Evolutionary conservation across 2,888 invertebrate species (phyloP).

Genomic region (Hetaerina titia): DNA sequence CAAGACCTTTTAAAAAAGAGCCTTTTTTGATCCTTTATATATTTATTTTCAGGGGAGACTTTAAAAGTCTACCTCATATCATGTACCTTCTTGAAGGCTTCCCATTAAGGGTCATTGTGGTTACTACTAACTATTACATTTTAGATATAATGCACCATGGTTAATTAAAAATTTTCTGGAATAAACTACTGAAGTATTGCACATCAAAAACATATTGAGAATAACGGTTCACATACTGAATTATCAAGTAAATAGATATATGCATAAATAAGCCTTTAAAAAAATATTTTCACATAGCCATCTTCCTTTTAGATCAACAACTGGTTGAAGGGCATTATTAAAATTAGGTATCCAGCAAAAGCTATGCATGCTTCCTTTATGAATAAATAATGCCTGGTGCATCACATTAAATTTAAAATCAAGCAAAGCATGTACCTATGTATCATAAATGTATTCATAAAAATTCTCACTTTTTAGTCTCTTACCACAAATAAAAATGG

Average conservation of each 20-base stretch:
- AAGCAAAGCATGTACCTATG: slow-evolving; percentile 37
- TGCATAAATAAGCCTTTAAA: neutral
- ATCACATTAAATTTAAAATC: neutral
- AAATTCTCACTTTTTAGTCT: neutral
- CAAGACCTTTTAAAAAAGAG: no score
- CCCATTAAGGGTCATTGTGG: no score
- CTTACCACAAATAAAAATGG: neutral
- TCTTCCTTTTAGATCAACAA: neutral
- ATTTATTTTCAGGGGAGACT: no score
- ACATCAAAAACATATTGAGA: neutral
- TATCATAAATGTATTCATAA: neutral
- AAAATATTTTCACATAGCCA: neutral
- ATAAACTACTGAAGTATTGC: neutral
- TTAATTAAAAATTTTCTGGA: no score
- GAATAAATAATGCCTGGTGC: neutral
- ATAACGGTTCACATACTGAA: neutral
- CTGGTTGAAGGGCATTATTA: neutral
- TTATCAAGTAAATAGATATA: neutral
- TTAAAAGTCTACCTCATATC: no score
- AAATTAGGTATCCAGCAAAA: slow-evolving; percentile 5
- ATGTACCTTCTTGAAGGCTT: no score
- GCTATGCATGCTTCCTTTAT: slow-evolving; percentile 34
- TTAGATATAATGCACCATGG: no score
- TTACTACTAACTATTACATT: no score
- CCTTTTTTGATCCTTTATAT: no score